Evolutionary conservation across 2,113 vertebrate species (phyloP), one percentile per base, ranked within the genome.

Genomic region (Dasypus novemcinctus): DNA sequence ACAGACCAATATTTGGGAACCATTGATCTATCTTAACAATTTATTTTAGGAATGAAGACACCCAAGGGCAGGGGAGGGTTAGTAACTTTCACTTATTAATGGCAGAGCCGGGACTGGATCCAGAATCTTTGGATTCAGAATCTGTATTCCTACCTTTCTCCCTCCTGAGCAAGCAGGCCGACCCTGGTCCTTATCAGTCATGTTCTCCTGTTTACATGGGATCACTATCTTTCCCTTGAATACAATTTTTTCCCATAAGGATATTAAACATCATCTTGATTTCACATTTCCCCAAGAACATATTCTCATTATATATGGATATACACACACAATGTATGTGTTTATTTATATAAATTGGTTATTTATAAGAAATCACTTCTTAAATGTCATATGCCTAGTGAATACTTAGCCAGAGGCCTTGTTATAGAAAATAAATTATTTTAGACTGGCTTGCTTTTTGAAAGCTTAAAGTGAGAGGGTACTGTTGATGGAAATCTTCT

Each of bases 11-110:
- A 80, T 89, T 43, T 95, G 72, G 46, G 82, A 93, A 52, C 29
- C 33, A 81, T 0, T 69, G 41, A 43, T 29, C 11, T 87, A 92
- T 36, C 1, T 61, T 72, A 91, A 69, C 10, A 27, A 59, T 89
- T 93, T 87, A 72, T 72, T 84, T 96, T 94, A 33, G 25, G 90
- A 85, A 59, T 64, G 14, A 90, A 88, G 38, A 90, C 17, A 52
- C 3, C 18, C 10, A 69, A 57, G 6, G 36, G 13, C 38, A 57
- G 14, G 31, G 13, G 41, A 81, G 5, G 2, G 36, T 87, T 59
- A 64, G 10, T 49, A 17, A 49, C 25, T 90, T 94, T 64, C 21
- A 20, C 38, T 36, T 25, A 43, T 27, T 69, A 64, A 87, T 78
- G 36, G 9, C 33, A 74, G 54, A 64, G 11, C 21, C 33, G 61